Evolutionary conservation across 2,888 invertebrate species (phyloP), one percentile per base, ranked within the genome.

Genomic region (Dolichopus griseipennis): DNA sequence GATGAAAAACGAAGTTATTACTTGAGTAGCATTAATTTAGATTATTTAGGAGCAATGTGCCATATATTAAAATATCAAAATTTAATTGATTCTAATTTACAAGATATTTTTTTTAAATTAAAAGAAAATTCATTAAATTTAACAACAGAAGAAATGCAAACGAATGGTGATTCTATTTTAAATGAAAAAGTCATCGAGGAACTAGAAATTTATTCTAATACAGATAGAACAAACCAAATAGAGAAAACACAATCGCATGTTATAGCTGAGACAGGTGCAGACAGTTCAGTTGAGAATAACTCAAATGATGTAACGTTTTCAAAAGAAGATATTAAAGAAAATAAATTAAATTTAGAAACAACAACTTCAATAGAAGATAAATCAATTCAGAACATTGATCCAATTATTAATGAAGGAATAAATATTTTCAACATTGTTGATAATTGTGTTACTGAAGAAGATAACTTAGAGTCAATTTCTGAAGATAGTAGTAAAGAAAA

Each of bases 31-130:
- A 86, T 91, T 73, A 84, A 88, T 15, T 81, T 84, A 37, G 87
- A 87, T 75, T 90, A 90, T 78, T 81, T 92, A 72, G 88, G 89
- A 22, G 92, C 92, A 27, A 82, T 93, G 72, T 93, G 93, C 79
- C 92, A 92, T 79, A 84, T 89, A 52, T 78, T 92, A 22, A 70
- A 66, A 37, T 68, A 69, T 43, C 68, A 68, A 69, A 65, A 34
- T 63, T 64, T 62, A 2, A 6, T n/a, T 15, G 52, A 52, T 52
- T 52, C n/a, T 18, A 18, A 52, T 52, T 52, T 18, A 15, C 18
- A 52, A 18, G n/a, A 52, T 12, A 52, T 1, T 18, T 65, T 43
- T 62, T n/a, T 20, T 41, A 66, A 33, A 10, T 66, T 64, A 22
- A 70, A 67, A 10, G 75, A 76, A 65, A 27, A 75, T 52, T 70